Evolutionary conservation across 2,113 vertebrate species (phyloP), one percentile per base, ranked within the genome.

Genomic region (Chauna torquata): DNA sequence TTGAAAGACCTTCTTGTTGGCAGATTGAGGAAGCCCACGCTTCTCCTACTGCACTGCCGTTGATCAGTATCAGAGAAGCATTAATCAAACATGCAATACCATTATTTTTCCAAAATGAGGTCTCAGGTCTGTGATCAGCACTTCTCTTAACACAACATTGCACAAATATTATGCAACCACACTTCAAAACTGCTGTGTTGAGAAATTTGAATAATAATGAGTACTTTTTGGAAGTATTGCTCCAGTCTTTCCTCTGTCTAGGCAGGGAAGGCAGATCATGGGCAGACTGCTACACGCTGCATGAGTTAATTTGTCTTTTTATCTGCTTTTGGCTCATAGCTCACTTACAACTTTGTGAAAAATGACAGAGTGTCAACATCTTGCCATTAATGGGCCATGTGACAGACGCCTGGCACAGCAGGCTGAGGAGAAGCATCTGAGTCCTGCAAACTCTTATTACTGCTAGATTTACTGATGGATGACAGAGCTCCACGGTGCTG

Each of bases 21-120:
- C 97, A 97, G 96, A 96, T 90, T 97, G 96, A 91, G 82, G 79
- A 77, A 94, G 79, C 96, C 97, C 84, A 97, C 90, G 87, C 96
- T 93, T 82, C 91, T 95, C 92, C 95, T 76, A 77, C 91, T 81
- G 95, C 78, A 71, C 64, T 86, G 79, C 50, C 24, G 3, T 27
- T 78, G 91, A 97, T 96, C 75, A 49, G 47, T 52, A 83, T 44
- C 79, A 47, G 59, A 94, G 78, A 91, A 58, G 78, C 68, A 83
- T 88, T 93, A 88, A 77, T 87, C 92, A 92, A 95, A 86, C 34
- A 32, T 44, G 36, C 36, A 47, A 23, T 28, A 83, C 55, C 64
- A 77, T 81, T 95, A 71, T 94, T 93, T 87, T 91, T 90, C 74
- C 89, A 88, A 95, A 72, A 1, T 70, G 78, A 90, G 86, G 71